Percentiles rank a stretch among this genome's conserved stretches.
Evolutionary conservation across 2,797 vertebrate species (phyloP).

Genomic region (Podarcis lilfordi): DNA sequence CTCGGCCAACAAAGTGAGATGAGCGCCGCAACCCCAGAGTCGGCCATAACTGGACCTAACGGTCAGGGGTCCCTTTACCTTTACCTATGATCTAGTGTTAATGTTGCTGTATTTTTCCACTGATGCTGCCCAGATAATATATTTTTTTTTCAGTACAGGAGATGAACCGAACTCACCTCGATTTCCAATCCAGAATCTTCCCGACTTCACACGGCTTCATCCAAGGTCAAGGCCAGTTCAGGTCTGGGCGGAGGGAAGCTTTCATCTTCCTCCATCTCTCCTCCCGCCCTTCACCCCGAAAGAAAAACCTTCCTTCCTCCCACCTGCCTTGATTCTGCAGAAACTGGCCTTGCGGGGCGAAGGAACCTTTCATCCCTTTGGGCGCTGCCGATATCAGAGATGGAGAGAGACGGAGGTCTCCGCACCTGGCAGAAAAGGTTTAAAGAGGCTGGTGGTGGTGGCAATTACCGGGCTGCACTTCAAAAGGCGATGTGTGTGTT

Average conservation of each 20-base stretch:
- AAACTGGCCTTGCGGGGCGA: neutral
- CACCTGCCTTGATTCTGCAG: neutral
- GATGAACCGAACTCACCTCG: too few species aligned
- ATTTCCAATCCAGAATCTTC: neutral
- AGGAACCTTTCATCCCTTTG: neutral
- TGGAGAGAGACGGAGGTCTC: neutral
- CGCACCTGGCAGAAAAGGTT: conserved; percentile 6
- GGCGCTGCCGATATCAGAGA: neutral
- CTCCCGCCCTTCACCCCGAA: neutral
- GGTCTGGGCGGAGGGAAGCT: neutral
- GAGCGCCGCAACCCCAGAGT: too few species aligned
- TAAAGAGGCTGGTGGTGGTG: neutral
- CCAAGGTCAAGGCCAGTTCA: neutral
- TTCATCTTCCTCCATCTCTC: neutral
- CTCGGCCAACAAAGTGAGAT: too few species aligned
- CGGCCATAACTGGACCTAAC: too few species aligned
- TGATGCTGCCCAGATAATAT: too few species aligned
- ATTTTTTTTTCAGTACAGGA: too few species aligned
- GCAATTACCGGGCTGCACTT: neutral
- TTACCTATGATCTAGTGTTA: too few species aligned
- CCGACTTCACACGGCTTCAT: rapidly evolving
- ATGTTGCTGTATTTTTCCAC: too few species aligned
- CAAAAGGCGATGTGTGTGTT: neutral
- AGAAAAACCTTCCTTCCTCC: too few species aligned
- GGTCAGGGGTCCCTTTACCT: too few species aligned